Percentiles rank a stretch among this genome's conserved stretches.
Evolutionary conservation across 2,113 vertebrate species (phyloP).

Genomic region (Clarias gariepinus): DNA sequence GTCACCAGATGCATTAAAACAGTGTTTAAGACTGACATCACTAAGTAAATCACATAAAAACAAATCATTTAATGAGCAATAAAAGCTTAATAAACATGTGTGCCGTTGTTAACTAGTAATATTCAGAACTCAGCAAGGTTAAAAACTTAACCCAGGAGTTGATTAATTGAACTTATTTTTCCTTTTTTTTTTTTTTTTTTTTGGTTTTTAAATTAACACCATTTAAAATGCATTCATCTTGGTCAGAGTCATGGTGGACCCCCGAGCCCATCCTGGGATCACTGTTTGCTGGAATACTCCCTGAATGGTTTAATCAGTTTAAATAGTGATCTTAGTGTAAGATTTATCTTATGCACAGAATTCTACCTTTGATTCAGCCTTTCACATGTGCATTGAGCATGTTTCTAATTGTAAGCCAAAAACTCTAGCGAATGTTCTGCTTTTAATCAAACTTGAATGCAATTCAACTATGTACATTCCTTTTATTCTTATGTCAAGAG

Average conservation of each 20-base stretch:
- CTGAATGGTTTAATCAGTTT: neutral
- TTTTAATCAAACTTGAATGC: constrained; percentile 33
- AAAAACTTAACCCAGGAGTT: neutral
- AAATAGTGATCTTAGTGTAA: constrained; percentile 8
- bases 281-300: neutral
- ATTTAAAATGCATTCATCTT: no score
- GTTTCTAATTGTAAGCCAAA: constrained; percentile 25
- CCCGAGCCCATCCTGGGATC: neutral
- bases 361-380: constrained; percentile 5
- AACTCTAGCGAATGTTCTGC: constrained; percentile 23
- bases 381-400: constrained; percentile 18
- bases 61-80: neutral
- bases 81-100: neutral
- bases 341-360: neutral
- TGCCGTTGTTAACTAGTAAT: neutral
- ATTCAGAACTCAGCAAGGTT: neutral
- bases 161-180: no score
- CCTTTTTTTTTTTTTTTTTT: neutral
- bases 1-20: neutral
- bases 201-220: no score
- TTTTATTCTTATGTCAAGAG: constrained; percentile 14
- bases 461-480: neutral
- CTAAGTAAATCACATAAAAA: neutral
- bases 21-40: neutral
- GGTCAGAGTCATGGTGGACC: neutral